Conservation (phyloP, 2,113 vertebrate genomes). For the Prietella phreatophila region DNA sequence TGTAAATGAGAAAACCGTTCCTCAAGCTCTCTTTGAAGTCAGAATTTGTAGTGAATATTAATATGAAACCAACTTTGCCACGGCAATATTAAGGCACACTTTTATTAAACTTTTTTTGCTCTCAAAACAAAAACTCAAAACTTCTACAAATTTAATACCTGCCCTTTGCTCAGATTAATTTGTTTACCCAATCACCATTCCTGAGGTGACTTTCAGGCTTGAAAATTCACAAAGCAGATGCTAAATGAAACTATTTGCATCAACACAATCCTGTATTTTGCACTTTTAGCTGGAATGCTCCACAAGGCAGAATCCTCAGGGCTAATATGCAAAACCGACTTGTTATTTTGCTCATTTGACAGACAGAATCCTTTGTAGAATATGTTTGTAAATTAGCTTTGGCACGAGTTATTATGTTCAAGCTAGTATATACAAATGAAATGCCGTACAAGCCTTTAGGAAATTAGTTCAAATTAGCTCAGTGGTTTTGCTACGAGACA, state of each 20-base stretch:
- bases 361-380: conserved; percentile 6
- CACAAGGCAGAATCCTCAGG: background rate
- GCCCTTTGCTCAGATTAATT: background rate
- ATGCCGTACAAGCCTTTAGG: background rate
- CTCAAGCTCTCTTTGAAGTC: background rate
- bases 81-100: background rate
- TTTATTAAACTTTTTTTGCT: background rate
- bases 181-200: background rate
- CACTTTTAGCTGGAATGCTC: background rate
- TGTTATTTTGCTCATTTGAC: background rate
- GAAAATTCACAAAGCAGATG: background rate
- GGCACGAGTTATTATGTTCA: background rate
- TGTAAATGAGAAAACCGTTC: background rate
- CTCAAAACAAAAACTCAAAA: background rate
- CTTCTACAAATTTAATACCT: background rate
- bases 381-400: background rate
- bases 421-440: background rate
- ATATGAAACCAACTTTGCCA: background rate
- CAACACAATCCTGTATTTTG: background rate
- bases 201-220: background rate
- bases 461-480: background rate
- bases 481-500: background rate
- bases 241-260: background rate
- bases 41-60: background rate
- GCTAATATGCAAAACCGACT: background rate